phyloP scores from a whole-genome alignment of 1,140 invertebrate species.

The Trissolcus basalis region DNA sequence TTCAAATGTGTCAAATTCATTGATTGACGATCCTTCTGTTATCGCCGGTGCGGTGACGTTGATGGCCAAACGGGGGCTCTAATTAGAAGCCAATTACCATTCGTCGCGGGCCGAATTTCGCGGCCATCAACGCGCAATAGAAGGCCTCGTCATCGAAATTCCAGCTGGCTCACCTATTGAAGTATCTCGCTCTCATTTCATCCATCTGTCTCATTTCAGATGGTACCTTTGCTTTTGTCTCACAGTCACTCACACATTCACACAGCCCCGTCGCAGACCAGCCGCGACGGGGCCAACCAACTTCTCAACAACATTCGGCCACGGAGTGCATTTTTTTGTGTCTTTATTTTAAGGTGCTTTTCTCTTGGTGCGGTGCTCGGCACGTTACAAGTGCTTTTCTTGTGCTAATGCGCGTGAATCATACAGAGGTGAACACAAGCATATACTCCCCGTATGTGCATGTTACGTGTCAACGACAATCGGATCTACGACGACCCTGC shows the following conservation, averaged over 20 bases:
- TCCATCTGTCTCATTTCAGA: neutral
- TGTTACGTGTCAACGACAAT: slow-evolving; percentile 20
- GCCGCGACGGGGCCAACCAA: slow-evolving; percentile 23
- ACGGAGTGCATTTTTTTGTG: slow-evolving; percentile 64
- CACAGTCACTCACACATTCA: slow-evolving; percentile 68
- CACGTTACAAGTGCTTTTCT: slow-evolving; percentile 65
- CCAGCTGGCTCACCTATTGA: slow-evolving; percentile 44
- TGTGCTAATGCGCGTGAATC: slow-evolving; percentile 53
- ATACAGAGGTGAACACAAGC: slow-evolving; percentile 32
- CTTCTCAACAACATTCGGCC: slow-evolving; percentile 62
- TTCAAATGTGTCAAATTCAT: slow-evolving; percentile 73
- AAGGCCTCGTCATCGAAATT: slow-evolving; percentile 36
- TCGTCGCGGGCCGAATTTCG: neutral
- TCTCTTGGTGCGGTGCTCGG: slow-evolving; percentile 66
- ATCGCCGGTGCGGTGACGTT: slow-evolving; percentile 35
- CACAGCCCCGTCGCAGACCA: slow-evolving; percentile 49
- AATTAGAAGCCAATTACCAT: neutral
- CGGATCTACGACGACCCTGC: neutral
- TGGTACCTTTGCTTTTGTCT: slow-evolving; percentile 40
- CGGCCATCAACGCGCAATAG: slow-evolving; percentile 37
- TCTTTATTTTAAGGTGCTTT: slow-evolving; percentile 47
- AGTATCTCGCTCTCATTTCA: slow-evolving; percentile 5
- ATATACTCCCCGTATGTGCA: slow-evolving; percentile 44
- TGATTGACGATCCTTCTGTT: slow-evolving; percentile 52
- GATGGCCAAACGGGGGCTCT: slow-evolving; percentile 13